These are phyloP conservation scores for Catharus ustulatus DNA, from an alignment of 2,797 vertebrate genomes.

Conservation along the genomic window DNA sequence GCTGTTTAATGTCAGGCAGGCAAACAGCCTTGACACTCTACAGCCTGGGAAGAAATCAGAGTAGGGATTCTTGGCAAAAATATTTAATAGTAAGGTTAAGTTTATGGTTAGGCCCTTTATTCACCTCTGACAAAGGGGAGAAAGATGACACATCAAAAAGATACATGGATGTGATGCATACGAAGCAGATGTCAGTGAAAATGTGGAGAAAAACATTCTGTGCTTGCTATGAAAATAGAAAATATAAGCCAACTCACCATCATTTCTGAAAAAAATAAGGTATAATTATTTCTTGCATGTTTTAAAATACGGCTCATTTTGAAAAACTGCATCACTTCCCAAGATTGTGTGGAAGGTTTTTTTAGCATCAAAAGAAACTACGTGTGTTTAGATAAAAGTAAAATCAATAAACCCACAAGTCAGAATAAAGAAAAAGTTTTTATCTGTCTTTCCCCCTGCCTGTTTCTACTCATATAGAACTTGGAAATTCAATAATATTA, in stretches of 20 bases:
- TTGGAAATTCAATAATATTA: background rate
- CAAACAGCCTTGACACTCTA: background rate
- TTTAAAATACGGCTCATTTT: background rate
- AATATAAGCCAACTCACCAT: background rate
- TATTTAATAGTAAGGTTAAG: background rate
- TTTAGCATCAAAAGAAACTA: background rate
- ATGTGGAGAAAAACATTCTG: background rate
- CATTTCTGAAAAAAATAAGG: background rate
- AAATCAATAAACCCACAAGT: slow-evolving; percentile 16
- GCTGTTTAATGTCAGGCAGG: background rate
- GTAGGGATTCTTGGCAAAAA: background rate
- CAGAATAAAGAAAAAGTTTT: background rate
- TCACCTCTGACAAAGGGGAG: background rate
- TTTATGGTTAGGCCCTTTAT: background rate
- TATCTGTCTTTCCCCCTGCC: accelerated
- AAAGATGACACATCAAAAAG: background rate
- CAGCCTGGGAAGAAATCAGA: background rate
- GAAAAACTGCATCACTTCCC: background rate
- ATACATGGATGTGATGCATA: background rate
- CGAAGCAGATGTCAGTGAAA: background rate
- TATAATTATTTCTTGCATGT: background rate
- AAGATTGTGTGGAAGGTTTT: background rate
- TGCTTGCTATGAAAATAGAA: background rate
- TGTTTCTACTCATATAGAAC: background rate
- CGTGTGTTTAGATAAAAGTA: background rate